These are phyloP conservation scores for Peromyscus leucopus DNA, from an alignment of 2,113 vertebrate genomes.

Conservation along the genomic window DNA sequence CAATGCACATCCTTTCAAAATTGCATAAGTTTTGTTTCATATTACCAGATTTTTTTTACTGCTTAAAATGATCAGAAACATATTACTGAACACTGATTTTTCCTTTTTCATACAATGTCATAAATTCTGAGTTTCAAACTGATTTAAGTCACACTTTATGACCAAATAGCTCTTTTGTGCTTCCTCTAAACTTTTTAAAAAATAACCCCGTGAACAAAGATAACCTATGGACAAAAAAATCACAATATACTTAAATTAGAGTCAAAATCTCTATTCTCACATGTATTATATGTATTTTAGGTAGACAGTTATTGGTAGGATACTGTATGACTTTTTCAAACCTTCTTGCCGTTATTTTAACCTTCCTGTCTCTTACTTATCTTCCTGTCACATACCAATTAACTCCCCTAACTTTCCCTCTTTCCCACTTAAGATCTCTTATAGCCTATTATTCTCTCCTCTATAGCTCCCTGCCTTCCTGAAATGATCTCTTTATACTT, in stretches of 20 bases:
- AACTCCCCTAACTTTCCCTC: background rate
- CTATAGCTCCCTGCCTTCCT: background rate
- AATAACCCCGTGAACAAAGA: too few species aligned
- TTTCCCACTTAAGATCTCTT: background rate
- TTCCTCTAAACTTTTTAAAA: background rate
- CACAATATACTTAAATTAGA: background rate
- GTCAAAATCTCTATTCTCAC: background rate
- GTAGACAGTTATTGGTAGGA: background rate
- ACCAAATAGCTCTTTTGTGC: background rate
- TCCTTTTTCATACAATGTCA: slow-evolving; percentile 15
- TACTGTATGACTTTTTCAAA: background rate
- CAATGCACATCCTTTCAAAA: background rate
- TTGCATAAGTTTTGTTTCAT: background rate
- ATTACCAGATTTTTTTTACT: background rate
- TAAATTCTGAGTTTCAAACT: background rate
- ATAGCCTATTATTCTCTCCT: background rate
- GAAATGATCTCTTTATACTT: background rate
- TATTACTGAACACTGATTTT: background rate
- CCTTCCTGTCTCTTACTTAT: background rate
- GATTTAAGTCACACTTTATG: background rate
- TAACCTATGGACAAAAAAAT: background rate
- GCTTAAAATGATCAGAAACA: background rate
- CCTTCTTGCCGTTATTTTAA: background rate
- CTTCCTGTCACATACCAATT: background rate
- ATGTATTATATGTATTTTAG: background rate